Evolutionary conservation across 2,888 invertebrate genomes (phyloP), one percentile per base, ranked within the genome.

Genomic region (Bruchidius siliquastri): DNA sequence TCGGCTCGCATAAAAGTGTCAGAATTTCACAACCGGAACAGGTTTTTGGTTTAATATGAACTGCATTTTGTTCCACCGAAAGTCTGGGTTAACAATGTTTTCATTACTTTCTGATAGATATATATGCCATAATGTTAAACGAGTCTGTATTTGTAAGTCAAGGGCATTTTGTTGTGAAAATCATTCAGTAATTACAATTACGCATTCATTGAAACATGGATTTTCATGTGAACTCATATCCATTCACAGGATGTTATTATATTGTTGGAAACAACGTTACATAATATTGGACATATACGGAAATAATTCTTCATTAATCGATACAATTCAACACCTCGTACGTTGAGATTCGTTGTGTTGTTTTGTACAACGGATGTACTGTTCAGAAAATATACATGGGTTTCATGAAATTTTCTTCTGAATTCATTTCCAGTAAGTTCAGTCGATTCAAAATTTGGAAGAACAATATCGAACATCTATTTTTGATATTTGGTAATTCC

Each of bases 161-260:
- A 78, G 77, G 77, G 70, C 75, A 74, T 70, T 76, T 72, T 71
- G 79, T 77, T 72, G 74, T 75, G 74, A 75, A 76, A 76, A 75
- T 74, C 76, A 73, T 72, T 75, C 75, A 74, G 73, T 76, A 76
- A 76, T 76, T 75, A 76, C 74, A 74, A 68, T 8, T 68, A 22
- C 68, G 22, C 74, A 77, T 74, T 74, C 77, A 77, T 77, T 77
- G 77, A 75, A 77, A 77, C 74, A 77, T 77, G 74, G 49, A 75
- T 77, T 78, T 78, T 77, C 77, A 78, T 79, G 81, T 77, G 81
- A 80, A 81, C 80, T 73, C 77, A 75, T 78, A 79, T 76, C 76
- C 75, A 78, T 78, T 79, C 76, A 77, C 80, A 80, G 81, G 81
- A 81, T 79, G 80, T 80, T 80, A 72, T 79, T 80, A 77, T 80